phyloP scores from a whole-genome alignment of 2,797 vertebrate species.

The Remorina albescens region DNA sequence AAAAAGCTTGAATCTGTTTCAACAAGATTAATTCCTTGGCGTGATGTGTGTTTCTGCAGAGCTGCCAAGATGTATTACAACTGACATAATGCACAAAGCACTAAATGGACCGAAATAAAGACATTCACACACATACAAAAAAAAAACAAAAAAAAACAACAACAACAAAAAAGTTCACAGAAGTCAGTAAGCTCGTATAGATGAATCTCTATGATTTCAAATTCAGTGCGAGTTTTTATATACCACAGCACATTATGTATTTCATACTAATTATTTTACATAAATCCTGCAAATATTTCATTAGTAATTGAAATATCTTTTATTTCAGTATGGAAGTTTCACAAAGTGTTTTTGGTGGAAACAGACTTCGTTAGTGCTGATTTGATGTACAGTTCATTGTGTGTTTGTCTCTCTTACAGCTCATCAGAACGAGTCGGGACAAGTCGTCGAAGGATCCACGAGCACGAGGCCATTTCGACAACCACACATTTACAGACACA shows the following conservation, averaged over 20 bases:
- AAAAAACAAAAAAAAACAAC: background rate
- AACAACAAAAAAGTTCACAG: background rate
- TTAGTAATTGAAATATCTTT: background rate
- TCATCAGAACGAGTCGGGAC: slow-evolving; percentile 47
- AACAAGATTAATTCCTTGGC: slow-evolving; percentile 24
- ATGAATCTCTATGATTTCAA: background rate
- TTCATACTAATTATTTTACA: background rate
- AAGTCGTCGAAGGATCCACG: slow-evolving; percentile 28
- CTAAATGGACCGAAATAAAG: slow-evolving; percentile 10
- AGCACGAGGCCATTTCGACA: slow-evolving; percentile 40
- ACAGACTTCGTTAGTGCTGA: too few species aligned
- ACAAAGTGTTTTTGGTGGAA: background rate
- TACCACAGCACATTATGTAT: background rate
- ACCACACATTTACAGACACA: background rate
- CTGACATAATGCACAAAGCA: slow-evolving; percentile 2
- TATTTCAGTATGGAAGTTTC: background rate
- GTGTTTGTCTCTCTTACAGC: slow-evolving; percentile 50
- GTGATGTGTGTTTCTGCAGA: slow-evolving; percentile 36
- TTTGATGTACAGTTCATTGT: background rate
- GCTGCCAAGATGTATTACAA: slow-evolving; percentile 25
- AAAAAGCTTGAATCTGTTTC: slow-evolving; percentile 24
- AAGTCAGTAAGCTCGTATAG: background rate
- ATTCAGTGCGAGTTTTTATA: too few species aligned
- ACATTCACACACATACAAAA: background rate
- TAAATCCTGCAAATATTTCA: slow-evolving; percentile 1